Evolutionary conservation across 1,140 invertebrate genomes (phyloP).

Genomic region (Rhizoglyphus robini): DNA sequence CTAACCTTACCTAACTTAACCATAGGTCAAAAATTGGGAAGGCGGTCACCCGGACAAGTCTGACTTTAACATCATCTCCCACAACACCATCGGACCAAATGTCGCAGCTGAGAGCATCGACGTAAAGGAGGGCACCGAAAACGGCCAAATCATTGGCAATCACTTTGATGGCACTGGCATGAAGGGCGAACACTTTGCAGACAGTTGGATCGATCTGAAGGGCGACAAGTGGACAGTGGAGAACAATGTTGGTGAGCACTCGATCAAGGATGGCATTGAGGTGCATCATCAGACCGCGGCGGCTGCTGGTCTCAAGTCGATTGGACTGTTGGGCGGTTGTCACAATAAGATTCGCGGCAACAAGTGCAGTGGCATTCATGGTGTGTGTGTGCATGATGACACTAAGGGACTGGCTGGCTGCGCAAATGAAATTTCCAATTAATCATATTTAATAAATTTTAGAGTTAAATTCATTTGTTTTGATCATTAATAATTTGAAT

Average conservation of each 20-base stretch:
- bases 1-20: not conserved
- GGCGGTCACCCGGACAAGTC: not conserved
- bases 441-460: no score
- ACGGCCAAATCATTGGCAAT: not conserved
- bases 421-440: no score
- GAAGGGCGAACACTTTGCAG: slow-evolving; percentile 1
- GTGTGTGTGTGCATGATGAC: not conserved
- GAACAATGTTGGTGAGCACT: not conserved
- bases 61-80: not conserved
- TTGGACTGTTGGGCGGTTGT: not conserved
- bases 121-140: not conserved
- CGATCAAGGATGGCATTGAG: not conserved
- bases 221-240: slow-evolving; percentile 7
- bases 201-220: slow-evolving; percentile 15
- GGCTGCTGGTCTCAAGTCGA: not conserved
- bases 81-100: slow-evolving; percentile 1
- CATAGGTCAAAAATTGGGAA: slow-evolving; percentile 1
- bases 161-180: slow-evolving; percentile 8
- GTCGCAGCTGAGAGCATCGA: slow-evolving; percentile 2
- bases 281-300: not conserved
- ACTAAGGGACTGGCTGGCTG: no score
- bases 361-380: not conserved
- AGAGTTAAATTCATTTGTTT: no score
- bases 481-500: no score
- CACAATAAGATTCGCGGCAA: not conserved